Evolutionary conservation across 2,797 vertebrate species (phyloP), one percentile per base, ranked within the genome.

Genomic region (Triplophysa yarkandensis): DNA sequence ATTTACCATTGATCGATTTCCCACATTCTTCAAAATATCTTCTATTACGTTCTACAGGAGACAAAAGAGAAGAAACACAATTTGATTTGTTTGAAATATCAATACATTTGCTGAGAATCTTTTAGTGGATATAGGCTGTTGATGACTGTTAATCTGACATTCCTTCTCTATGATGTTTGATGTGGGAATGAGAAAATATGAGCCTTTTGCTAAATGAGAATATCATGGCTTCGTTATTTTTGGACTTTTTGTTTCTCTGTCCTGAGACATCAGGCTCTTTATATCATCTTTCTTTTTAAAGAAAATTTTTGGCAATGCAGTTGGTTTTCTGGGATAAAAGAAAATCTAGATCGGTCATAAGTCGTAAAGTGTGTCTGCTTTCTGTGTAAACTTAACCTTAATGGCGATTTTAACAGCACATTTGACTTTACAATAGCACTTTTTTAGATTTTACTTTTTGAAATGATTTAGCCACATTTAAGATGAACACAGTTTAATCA

Each of bases 171-270:
- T 66, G 66, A 55, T 62, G 61, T 60, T 55, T 63, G 68, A 23
- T 25, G 58, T 72, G 46, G 68, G 41, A 65, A 58, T 48, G 17
- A 36, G 50, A 74, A 76, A 69, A 46, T 82, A 14, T 65, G 48
- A 69, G 65, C 6, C 64, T 32, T 23, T 65, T 23, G 58, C 30
- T 68, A 65, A 64, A 68, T 80, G 54, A 43, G 68, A 65, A 34
- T 62, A 16, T 30, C 36, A 28, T 41, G 55, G 61, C 77, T 76
- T 46, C 17, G 32, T 66, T 69, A 64, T 63, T 70, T 68, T 66
- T 64, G 63, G 54, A 48, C 36, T 46, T 46, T 21, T 44, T 78
- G 68, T 70, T 69, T 80, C 73, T 71, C 36, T 25, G 25, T 19
- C 23, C 36, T 65, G n/a, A 65, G 10, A 46, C 17, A 65, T 44